Conservation (phyloP, 2,113 vertebrate genomes). For the Henicopernis longicauda region DNA sequence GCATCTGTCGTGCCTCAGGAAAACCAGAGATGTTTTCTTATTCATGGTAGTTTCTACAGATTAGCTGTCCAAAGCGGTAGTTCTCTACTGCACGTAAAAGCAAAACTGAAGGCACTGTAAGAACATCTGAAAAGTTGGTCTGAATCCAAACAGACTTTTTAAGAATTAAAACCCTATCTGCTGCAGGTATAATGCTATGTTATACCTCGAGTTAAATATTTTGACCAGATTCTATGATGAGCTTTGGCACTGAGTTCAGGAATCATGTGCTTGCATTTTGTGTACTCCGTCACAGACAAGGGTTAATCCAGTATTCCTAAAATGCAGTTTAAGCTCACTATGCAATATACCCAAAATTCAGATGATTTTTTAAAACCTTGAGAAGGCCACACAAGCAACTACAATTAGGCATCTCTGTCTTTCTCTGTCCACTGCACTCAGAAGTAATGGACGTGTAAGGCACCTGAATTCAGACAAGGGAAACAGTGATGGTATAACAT, state of each 20-base stretch:
- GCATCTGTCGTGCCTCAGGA: not conserved
- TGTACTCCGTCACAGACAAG: not conserved
- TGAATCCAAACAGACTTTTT: not conserved
- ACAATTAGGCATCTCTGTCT: not conserved
- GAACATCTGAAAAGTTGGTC: not conserved
- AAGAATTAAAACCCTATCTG: not conserved
- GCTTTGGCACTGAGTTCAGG: not conserved
- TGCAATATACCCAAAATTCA: not conserved
- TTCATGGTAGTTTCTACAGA: not conserved
- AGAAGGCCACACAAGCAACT: not conserved
- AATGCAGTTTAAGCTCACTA: not conserved
- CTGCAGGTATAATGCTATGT: not conserved
- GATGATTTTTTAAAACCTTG: not conserved
- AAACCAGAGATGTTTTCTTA: not conserved
- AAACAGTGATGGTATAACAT: not conserved
- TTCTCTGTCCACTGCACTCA: not conserved
- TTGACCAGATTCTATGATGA: not conserved
- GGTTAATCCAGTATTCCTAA: not conserved
- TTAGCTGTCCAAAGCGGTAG: not conserved
- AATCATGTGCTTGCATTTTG: not conserved
- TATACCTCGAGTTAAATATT: not conserved
- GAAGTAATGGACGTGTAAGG: not conserved
- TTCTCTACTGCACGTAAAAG: not conserved
- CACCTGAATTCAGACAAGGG: not conserved
- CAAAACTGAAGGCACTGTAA: not conserved